phyloP scores from a whole-genome alignment of 1,140 invertebrate species.

The Philotrypesis tridentata region DNA sequence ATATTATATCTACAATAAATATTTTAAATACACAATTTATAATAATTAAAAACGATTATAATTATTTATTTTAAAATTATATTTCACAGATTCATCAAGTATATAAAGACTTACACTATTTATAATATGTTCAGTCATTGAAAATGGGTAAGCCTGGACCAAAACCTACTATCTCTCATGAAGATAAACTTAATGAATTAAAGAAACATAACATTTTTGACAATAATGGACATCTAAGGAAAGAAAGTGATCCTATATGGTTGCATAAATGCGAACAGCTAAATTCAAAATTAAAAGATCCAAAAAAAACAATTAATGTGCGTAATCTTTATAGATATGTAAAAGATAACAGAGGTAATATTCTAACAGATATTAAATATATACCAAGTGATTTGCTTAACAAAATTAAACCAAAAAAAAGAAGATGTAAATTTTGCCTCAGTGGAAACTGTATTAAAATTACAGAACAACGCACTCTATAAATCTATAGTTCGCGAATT shows the following conservation, averaged over 20 bases:
- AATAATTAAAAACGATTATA: too few species aligned
- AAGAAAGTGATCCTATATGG: neutral
- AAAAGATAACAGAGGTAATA: neutral
- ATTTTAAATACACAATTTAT: too few species aligned
- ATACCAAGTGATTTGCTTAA: neutral
- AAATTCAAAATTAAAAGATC: too few species aligned
- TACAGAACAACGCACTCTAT: neutral
- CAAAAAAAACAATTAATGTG: neutral
- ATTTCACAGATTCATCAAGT: too few species aligned
- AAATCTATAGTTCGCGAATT: neutral
- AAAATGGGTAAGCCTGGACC: neutral
- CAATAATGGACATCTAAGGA: neutral
- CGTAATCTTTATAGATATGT: neutral
- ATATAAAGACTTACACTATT: too few species aligned
- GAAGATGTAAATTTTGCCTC: neutral
- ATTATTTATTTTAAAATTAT: too few species aligned
- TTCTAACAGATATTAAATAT: neutral
- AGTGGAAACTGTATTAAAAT: neutral
- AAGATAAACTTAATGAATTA: neutral
- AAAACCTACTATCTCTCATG: neutral
- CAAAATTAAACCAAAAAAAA: neutral
- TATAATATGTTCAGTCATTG: too few species aligned
- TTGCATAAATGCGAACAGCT: neutral
- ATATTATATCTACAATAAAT: too few species aligned
- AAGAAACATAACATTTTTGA: neutral